These are phyloP conservation scores for Drosophila barbarae DNA, from an alignment of 2,888 invertebrate species.

Conservation along the genomic window DNA sequence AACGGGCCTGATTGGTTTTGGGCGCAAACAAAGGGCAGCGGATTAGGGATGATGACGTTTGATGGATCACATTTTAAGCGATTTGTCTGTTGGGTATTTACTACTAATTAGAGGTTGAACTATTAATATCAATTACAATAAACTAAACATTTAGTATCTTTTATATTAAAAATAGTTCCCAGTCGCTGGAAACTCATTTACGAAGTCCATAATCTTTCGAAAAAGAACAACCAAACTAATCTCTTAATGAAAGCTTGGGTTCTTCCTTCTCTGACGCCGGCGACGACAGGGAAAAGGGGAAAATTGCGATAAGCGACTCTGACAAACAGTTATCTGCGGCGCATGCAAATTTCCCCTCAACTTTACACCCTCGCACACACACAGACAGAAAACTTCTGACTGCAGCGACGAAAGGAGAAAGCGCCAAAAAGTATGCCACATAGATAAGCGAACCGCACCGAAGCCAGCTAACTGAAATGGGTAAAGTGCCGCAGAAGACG, in stretches of 20 bases:
- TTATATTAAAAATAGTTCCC: neutral
- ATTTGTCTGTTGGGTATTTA: neutral
- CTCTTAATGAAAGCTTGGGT: slow-evolving; percentile 24
- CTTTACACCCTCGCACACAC: slow-evolving; percentile 13
- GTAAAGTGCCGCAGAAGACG: slow-evolving; percentile 26
- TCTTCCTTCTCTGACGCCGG: neutral
- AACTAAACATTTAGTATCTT: neutral
- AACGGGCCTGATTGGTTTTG: slow-evolving; percentile 12
- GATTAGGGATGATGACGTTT: slow-evolving; percentile 6
- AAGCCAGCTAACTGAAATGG: slow-evolving; percentile 47
- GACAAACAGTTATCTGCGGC: slow-evolving; percentile 52
- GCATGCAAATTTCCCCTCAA: slow-evolving; percentile 48
- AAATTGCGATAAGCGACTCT: slow-evolving; percentile 45
- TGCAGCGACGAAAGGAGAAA: slow-evolving; percentile 41
- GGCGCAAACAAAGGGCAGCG: slow-evolving; percentile 7
- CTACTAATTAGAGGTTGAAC: neutral
- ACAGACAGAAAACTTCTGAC: slow-evolving; percentile 39
- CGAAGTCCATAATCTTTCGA: slow-evolving; percentile 25
- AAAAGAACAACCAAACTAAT: slow-evolving; percentile 21
- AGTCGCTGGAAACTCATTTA: slow-evolving; percentile 9
- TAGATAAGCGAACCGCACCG: slow-evolving; percentile 50
- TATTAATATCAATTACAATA: neutral
- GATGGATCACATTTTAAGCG: neutral
- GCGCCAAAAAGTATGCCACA: slow-evolving; percentile 51
- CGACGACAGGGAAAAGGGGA: slow-evolving; percentile 14